These are phyloP conservation scores for Dicrurus megarhynchus DNA, from an alignment of 2,113 vertebrate genomes.

Conservation along the genomic window DNA sequence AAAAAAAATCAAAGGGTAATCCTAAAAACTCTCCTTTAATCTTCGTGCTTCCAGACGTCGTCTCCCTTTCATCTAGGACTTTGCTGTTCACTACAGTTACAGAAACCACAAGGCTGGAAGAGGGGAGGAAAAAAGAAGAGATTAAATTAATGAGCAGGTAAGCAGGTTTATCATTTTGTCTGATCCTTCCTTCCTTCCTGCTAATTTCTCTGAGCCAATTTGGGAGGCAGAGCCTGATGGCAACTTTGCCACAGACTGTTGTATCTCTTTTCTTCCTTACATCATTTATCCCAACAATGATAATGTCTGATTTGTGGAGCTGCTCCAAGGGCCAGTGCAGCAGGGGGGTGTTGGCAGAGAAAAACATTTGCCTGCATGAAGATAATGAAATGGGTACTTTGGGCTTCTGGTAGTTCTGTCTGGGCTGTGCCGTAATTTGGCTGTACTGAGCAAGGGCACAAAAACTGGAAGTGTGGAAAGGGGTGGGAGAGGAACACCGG, in stretches of 20 bases:
- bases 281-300: slow-evolving; percentile 11
- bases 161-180: slow-evolving; percentile 74
- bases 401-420: not conserved
- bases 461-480: not conserved
- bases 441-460: not conserved
- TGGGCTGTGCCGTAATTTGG: not conserved
- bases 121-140: slow-evolving; percentile 13
- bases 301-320: slow-evolving; percentile 39
- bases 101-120: slow-evolving; percentile 29
- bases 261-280: slow-evolving; percentile 39
- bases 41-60: slow-evolving; percentile 65
- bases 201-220: slow-evolving; percentile 70
- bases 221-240: slow-evolving; percentile 62
- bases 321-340: not conserved
- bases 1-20: slow-evolving; percentile 68
- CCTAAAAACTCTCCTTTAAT: slow-evolving; percentile 76
- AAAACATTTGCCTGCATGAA: not conserved
- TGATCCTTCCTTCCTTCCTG: slow-evolving; percentile 74
- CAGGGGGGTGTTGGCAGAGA: not conserved
- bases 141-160: slow-evolving; percentile 78
- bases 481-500: not conserved
- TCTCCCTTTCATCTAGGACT: slow-evolving; percentile 76
- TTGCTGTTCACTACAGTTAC: slow-evolving; percentile 52
- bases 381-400: not conserved
- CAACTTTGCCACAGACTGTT: slow-evolving; percentile 18